phyloP scores from a whole-genome alignment of 2,888 invertebrate species.

The Cosmia trapezina region DNA sequence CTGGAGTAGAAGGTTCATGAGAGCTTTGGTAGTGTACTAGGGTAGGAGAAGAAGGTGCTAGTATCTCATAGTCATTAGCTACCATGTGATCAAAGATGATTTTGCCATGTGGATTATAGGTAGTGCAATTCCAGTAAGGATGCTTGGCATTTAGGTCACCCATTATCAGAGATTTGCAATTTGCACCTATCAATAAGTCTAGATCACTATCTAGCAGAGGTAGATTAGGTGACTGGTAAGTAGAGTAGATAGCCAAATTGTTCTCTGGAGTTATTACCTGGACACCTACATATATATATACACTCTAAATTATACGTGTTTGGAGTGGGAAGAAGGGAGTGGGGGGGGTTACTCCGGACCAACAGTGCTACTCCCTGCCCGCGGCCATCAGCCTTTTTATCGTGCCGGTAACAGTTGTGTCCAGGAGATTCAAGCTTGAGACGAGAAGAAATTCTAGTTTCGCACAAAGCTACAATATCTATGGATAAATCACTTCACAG shows the following conservation, averaged over 20 bases:
- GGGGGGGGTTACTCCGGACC: background rate
- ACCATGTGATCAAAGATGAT: background rate
- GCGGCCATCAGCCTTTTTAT: background rate
- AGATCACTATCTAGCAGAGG: background rate
- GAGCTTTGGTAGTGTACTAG: background rate
- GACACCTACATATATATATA: background rate
- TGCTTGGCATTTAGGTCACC: background rate
- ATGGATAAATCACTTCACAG: background rate
- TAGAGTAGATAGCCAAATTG: background rate
- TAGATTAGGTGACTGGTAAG: background rate
- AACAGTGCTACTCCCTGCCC: background rate
- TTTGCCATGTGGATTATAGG: too few relatives aligned
- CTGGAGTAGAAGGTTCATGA: background rate
- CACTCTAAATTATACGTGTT: background rate
- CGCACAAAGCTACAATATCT: background rate
- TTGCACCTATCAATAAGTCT: background rate
- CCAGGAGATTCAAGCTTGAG: background rate
- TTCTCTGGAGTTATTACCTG: background rate
- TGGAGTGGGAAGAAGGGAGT: background rate
- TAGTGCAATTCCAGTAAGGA: background rate
- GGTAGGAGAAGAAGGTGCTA: background rate
- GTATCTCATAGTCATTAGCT: background rate
- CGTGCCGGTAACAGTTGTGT: background rate
- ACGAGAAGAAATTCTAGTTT: background rate
- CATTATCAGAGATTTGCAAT: background rate